Conservation (phyloP, 2,797 vertebrate genomes). For the Florisuga fusca region DNA sequence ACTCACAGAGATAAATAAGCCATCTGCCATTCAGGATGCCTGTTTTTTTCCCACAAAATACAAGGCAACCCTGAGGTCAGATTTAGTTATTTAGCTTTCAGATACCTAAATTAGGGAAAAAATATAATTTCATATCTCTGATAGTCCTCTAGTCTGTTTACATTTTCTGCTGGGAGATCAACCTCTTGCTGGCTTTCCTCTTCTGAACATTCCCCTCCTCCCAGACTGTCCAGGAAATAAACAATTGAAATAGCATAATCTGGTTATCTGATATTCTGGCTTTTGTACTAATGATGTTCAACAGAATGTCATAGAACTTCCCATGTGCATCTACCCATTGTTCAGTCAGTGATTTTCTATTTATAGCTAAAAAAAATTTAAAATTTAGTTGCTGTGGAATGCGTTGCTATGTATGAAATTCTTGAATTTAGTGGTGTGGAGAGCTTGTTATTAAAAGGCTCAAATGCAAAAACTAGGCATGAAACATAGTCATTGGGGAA, state of each 20-base stretch:
- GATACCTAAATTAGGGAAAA: not conserved
- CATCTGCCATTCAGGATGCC: not conserved
- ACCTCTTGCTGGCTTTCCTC: not conserved
- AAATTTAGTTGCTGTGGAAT: not conserved
- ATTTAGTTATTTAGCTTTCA: not conserved
- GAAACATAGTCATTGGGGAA: not conserved
- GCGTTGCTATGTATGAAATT: not conserved
- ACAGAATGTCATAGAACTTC: not conserved
- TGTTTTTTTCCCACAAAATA: not conserved
- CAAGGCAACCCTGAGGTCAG: not conserved
- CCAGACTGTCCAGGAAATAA: not conserved
- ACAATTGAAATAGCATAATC: not conserved
- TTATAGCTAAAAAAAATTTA: not conserved
- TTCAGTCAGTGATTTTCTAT: not conserved
- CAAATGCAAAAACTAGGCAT: not conserved
- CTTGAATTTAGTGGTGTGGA: not conserved
- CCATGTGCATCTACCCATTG: not conserved
- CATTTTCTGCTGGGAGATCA: not conserved
- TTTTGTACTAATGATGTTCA: not conserved
- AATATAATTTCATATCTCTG: not conserved
- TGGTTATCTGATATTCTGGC: not conserved
- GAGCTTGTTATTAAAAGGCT: not conserved
- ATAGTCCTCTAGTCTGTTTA: not conserved
- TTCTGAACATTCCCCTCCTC: fast-evolving
- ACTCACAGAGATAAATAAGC: not conserved